Base-by-base conservation (phyloP, 2,113 vertebrate species). In the Aegotheles bennettii region DNA sequence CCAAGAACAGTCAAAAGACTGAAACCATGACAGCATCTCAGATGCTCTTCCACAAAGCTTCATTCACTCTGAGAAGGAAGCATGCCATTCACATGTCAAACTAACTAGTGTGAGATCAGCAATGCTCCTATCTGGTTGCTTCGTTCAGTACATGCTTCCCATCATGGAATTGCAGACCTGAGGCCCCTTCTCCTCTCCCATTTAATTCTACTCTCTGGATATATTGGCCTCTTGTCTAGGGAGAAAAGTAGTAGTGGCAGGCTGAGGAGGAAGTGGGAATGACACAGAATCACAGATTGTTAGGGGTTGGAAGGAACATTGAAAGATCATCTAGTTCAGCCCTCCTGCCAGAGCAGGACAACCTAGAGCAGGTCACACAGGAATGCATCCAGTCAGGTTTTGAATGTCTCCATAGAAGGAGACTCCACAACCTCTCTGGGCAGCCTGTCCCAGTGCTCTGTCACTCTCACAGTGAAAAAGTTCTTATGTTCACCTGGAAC, bases 91-190 rank as follows among this genome's bases (percentile, higher is more conserved):
- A 36, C 29, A 5, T 0, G 1, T 36, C 79, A 79, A 50, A 68
- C 42, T 29, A 85, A 42, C 9, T 50, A 17, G 36, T 3, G 64
- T 54, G 56, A 38, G 38, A 35, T 6, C 53, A 45, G 31, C 3
- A 13, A 31, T 65, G 45, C 28, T 73, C 36, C 23, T 43, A 26
- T 19, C 47, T 31, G 47, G 7, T 61, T 51, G 6, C 26, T 38
- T 10, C 67, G 65, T 64, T 53, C 36, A 45, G 59, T n/a, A 40
- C 20, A 29, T 0, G 0, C 26, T 75, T 79, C 35, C 24, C 33
- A 9, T 10, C 23, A 38, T 1, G 24, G 35, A 79, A 45, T 4
- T 29, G 51, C 18, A n/a, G 10, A 56, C 4, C 4, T 2, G 1
- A 6, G 21, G 6, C 13, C 12, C 9, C 31, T 93, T n/a, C 23